Evolutionary conservation across 2,888 invertebrate genomes (phyloP), one percentile per base, ranked within the genome.

Genomic region (Hypsopygia costalis): DNA sequence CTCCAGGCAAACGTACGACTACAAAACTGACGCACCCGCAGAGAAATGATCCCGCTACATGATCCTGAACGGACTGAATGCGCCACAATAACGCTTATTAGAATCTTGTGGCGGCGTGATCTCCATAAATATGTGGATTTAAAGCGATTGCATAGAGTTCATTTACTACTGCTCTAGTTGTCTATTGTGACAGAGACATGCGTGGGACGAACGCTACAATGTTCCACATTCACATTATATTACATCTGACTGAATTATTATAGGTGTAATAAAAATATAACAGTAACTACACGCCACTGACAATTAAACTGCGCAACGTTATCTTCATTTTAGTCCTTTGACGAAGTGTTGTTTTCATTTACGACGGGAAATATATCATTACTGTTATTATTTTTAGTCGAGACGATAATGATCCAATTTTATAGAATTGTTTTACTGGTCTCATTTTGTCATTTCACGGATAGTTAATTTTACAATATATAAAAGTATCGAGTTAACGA

Each of bases 201-300:
- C 51, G 51, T 55, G 47, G 49, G 55, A 49, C 45, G 54, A 41
- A 47, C 49, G 47, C 41, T 32, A 44, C 46, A 43, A 45, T 35
- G 43, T 39, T 42, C 53, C 34, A 43, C 45, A 42, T 47, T 32
- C n/a, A 32, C 31, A 35, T 51, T 48, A 46, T 52, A 57, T 47
- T 50, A 52, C 51, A 39, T 41, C 49, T 46, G 47, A 56, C 49
- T 46, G 47, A 56, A 50, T 60, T 55, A 51, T 47, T 43, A 47
- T 43, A 53, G 37, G 42, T 49, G 53, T 49, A 52, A 55, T 67
- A 62, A 65, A 67, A 57, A 43, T 55, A 64, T 60, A 58, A 63
- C 49, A 53, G 63, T 62, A 56, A 57, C 53, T 40, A 43, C 39
- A 44, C 36, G 40, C 27, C 39, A 9, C 35, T 30, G 35, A 41